phyloP scores from a whole-genome alignment of 2,888 invertebrate genomes.

The Dasysyrphus albostriatus region DNA sequence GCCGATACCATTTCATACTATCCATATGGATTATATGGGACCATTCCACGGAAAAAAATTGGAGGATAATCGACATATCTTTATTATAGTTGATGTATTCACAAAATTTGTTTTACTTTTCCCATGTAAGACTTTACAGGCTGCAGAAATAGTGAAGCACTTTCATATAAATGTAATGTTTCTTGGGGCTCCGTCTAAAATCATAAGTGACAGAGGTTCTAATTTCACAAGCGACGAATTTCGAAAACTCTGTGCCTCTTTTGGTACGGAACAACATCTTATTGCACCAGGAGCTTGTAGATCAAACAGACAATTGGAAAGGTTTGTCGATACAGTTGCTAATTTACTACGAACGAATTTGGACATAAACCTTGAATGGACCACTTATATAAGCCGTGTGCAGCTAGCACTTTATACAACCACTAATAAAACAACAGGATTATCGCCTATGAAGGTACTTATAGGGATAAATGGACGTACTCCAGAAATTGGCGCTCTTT shows the following conservation, averaged over 20 bases:
- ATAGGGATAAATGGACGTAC: constrained; percentile 45
- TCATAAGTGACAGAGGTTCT: not conserved
- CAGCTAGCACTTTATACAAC: constrained; percentile 65
- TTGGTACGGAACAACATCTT: constrained; percentile 25
- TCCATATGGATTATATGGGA: constrained; percentile 4
- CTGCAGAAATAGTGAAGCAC: not conserved
- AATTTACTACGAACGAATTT: constrained; percentile 57
- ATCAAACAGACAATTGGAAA: constrained; percentile 23
- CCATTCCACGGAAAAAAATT: not conserved
- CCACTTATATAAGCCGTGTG: constrained; percentile 53
- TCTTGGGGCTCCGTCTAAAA: not conserved
- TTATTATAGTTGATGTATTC: not conserved
- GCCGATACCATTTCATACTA: not conserved
- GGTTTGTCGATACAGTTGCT: constrained; percentile 50
- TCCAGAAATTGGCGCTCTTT: constrained; percentile 44
- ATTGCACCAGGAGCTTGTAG: constrained; percentile 39
- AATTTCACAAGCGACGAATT: constrained; percentile 18
- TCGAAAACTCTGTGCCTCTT: constrained; percentile 24
- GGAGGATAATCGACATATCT: not conserved
- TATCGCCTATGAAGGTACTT: constrained; percentile 49
- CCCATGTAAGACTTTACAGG: not conserved
- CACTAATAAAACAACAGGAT: constrained; percentile 56
- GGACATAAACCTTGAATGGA: constrained; percentile 56
- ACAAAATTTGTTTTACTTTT: not conserved
- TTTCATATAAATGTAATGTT: not conserved